Percentiles rank a stretch among this genome's conserved stretches.
Conservation (phyloP, 1,140 invertebrate genomes). For the Philopotamus ludificatus region DNA sequence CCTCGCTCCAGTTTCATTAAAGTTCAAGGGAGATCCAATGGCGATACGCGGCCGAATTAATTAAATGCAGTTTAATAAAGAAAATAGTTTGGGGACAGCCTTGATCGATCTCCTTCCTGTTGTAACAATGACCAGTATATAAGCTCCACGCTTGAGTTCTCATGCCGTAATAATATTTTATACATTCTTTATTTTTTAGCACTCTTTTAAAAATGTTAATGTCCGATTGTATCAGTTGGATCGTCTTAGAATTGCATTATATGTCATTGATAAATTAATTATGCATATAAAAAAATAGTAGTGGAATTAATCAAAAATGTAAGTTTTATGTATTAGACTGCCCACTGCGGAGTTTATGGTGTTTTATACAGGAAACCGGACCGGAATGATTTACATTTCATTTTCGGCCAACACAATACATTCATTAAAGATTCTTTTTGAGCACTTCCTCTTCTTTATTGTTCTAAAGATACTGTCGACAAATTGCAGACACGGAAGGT, state of each 20-base stretch:
- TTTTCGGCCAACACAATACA: constrained; percentile 28
- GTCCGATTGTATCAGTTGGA: too few relatives aligned
- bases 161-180: too few relatives aligned
- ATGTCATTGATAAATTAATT: too few relatives aligned
- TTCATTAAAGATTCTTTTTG: constrained; percentile 24
- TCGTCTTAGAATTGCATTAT: too few relatives aligned
- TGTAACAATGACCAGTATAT: too few relatives aligned
- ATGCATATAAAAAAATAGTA: too few relatives aligned
- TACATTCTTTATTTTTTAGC: too few relatives aligned
- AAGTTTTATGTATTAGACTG: too few relatives aligned
- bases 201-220: too few relatives aligned
- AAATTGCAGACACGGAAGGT: constrained; percentile 5
- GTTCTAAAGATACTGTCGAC: constrained; percentile 3
- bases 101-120: constrained; percentile 27
- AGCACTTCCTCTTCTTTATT: constrained; percentile 26
- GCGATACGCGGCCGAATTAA: constrained; percentile 13
- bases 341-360: background rate
- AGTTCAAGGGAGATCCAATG: constrained; percentile 14
- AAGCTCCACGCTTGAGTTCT: too few relatives aligned
- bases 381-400: constrained; percentile 31
- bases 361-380: constrained; percentile 23
- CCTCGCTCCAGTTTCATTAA: constrained; percentile 4
- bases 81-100: constrained; percentile 9
- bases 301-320: too few relatives aligned
- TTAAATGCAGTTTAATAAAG: constrained; percentile 19